Conservation (phyloP, 2,888 invertebrate species). For the Schrankia costaestrigalis region DNA sequence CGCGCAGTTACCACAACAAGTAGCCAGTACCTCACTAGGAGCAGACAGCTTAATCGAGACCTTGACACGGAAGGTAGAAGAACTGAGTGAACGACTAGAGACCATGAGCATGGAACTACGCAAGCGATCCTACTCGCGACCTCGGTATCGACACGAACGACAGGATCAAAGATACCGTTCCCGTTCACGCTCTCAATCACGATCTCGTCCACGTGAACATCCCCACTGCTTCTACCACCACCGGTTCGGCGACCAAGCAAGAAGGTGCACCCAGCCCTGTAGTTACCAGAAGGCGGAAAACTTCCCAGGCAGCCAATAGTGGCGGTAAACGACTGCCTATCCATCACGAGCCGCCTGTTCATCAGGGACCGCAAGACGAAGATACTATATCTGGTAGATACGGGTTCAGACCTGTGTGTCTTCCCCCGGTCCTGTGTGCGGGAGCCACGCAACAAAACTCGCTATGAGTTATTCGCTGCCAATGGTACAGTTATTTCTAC, state of each 20-base stretch:
- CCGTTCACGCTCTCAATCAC: background rate
- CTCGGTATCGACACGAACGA: too few relatives aligned
- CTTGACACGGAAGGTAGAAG: background rate
- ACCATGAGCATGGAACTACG: background rate
- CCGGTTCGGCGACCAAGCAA: background rate
- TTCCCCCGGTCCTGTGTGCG: conserved; percentile 7
- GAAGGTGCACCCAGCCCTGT: conserved; percentile 1
- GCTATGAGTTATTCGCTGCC: conserved; percentile 10
- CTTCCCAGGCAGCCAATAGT: conserved; percentile 6
- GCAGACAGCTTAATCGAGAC: background rate
- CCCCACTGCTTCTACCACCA: background rate
- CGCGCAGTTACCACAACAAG: background rate
- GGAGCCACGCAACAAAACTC: conserved; percentile 2
- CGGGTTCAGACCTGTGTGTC: conserved; percentile 7
- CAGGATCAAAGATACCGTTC: background rate
- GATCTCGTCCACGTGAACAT: background rate
- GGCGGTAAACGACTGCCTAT: conserved; percentile 8
- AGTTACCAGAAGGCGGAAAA: conserved; percentile 2
- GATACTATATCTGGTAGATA: conserved; percentile 5
- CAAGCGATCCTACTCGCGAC: background rate
- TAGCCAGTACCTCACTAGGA: too few relatives aligned
- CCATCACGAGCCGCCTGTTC: conserved; percentile 9
- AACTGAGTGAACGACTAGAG: background rate
- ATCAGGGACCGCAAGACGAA: conserved; percentile 7
- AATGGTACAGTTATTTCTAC: conserved; percentile 10